Percentiles rank a stretch among this genome's conserved stretches.
These are phyloP conservation scores for Cecidostiba fungosa DNA, from an alignment of 2,888 invertebrate genomes.

Conservation along the genomic window DNA sequence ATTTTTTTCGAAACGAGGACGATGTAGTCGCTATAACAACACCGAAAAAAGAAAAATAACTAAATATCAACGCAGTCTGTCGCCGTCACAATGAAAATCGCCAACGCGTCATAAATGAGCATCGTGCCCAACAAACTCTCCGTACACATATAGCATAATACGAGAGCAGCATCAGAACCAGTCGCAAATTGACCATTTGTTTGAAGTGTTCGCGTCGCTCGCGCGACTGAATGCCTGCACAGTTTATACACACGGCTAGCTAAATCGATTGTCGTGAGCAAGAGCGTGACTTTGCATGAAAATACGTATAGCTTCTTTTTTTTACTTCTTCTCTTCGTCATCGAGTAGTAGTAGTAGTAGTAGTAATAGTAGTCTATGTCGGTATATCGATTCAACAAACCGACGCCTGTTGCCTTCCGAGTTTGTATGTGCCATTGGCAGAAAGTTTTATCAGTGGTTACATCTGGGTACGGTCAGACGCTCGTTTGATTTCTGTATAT, in stretches of 20 bases:
- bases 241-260: not conserved
- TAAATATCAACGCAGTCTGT: too few relatives aligned
- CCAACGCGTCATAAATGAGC: not conserved
- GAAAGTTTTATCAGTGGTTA: slow-evolving; percentile 47
- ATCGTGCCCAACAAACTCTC: not conserved
- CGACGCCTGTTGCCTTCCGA: not conserved
- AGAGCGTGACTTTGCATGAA: slow-evolving; percentile 49
- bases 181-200: slow-evolving; percentile 50
- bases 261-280: slow-evolving; percentile 22
- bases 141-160: not conserved
- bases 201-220: slow-evolving; percentile 4
- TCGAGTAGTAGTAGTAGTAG: not conserved
- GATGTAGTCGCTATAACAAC: not conserved
- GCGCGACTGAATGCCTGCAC: not conserved
- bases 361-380: too few relatives aligned
- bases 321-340: not conserved
- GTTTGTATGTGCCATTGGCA: not conserved
- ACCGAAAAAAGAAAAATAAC: not conserved
- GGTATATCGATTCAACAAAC: slow-evolving; percentile 43
- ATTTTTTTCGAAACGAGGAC: not conserved
- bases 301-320: not conserved
- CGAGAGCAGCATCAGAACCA: not conserved
- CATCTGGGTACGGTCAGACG: slow-evolving; percentile 44
- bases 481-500: not conserved
- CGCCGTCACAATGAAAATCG: not conserved